These are phyloP conservation scores for Tachuris rubrigastra DNA, from an alignment of 2,113 vertebrate genomes.

Conservation along the genomic window DNA sequence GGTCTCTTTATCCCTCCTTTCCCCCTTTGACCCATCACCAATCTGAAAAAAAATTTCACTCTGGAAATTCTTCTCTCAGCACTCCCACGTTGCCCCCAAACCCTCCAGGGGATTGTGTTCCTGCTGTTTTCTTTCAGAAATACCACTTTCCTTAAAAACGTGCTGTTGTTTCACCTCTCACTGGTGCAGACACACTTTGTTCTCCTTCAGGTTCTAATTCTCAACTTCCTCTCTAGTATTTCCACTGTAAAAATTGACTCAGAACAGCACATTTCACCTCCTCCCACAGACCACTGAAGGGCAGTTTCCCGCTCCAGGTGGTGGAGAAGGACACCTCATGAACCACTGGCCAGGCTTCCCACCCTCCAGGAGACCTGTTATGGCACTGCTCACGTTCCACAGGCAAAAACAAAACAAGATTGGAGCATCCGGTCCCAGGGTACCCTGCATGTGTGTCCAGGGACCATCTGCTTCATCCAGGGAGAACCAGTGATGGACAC, in stretches of 20 bases:
- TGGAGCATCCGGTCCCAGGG: neutral
- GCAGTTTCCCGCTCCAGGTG: neutral
- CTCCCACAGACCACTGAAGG: neutral
- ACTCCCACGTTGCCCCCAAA: neutral
- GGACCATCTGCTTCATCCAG: neutral
- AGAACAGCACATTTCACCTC: neutral
- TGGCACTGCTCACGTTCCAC: neutral
- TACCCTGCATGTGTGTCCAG: neutral
- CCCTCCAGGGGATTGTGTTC: neutral
- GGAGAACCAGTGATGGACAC: neutral
- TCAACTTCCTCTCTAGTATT: neutral
- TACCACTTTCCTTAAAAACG: neutral
- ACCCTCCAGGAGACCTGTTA: neutral
- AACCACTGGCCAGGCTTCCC: neutral
- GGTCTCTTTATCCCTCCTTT: neutral
- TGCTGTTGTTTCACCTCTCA: neutral
- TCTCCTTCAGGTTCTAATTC: constrained; percentile 16
- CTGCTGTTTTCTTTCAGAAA: neutral
- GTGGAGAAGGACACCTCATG: neutral
- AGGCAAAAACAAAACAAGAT: neutral
- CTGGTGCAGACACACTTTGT: neutral
- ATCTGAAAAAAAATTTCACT: too few species aligned
- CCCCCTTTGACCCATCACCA: fast-evolving
- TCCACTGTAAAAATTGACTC: neutral
- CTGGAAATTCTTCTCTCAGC: neutral